phyloP scores from a whole-genome alignment of 1,140 invertebrate species.

The Platorchestia sp. region DNA sequence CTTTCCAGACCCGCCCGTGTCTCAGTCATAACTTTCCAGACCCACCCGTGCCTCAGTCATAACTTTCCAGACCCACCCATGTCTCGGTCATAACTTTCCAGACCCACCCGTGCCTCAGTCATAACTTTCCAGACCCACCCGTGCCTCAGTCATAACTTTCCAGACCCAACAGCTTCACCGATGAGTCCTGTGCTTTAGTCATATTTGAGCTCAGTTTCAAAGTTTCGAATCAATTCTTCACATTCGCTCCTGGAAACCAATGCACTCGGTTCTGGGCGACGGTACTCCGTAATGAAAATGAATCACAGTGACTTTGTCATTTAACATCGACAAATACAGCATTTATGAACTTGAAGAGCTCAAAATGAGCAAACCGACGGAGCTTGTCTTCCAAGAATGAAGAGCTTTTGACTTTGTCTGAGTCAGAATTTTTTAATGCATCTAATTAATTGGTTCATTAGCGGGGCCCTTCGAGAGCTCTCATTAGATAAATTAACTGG shows the following conservation, averaged over 20 bases:
- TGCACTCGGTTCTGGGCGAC: not conserved
- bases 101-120: too few relatives aligned
- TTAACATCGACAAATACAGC: not conserved
- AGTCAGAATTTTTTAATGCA: not conserved
- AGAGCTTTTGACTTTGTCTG: not conserved
- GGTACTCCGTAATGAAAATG: not conserved
- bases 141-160: too few relatives aligned
- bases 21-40: too few relatives aligned
- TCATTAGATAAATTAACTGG: slow-evolving; percentile 9
- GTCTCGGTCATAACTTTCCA: too few relatives aligned
- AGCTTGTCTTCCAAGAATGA: not conserved
- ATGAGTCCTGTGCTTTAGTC: not conserved
- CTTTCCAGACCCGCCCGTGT: too few relatives aligned
- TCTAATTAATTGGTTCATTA: slow-evolving; percentile 33
- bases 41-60: too few relatives aligned
- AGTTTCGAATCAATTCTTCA: not conserved
- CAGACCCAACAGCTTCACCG: not conserved
- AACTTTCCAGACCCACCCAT: too few relatives aligned
- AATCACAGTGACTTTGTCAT: not conserved
- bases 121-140: too few relatives aligned
- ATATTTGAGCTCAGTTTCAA: not conserved
- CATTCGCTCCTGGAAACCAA: not conserved
- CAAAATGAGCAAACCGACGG: not conserved
- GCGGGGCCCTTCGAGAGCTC: not conserved
- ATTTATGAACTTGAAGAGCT: not conserved